Evolutionary conservation across 2,888 invertebrate species (phyloP).

Genomic region (Leptarthrus brevirostris): DNA sequence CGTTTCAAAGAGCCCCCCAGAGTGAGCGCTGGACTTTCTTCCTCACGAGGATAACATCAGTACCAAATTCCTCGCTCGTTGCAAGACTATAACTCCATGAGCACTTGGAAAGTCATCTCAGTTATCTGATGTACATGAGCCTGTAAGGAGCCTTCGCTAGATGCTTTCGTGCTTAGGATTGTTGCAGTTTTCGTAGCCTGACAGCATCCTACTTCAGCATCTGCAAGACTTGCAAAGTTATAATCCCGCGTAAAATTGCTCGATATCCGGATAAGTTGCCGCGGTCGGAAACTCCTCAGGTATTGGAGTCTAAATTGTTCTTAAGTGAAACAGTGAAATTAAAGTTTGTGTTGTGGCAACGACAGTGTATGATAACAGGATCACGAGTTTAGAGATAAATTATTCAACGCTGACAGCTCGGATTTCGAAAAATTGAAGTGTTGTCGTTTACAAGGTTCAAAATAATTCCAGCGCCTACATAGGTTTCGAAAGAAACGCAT

Average conservation of each 20-base stretch:
- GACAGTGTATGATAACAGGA: background rate
- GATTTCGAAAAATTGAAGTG: background rate
- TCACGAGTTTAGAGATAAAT: constrained; percentile 16
- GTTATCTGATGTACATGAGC: constrained; percentile 26
- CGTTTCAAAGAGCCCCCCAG: background rate
- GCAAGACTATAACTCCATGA: constrained; percentile 39
- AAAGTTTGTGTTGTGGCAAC: background rate
- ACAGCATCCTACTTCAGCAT: background rate
- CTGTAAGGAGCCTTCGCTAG: constrained; percentile 2
- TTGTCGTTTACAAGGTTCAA: background rate
- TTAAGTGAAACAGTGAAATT: constrained; percentile 28
- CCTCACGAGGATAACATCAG: constrained; percentile 11
- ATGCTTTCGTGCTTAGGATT: background rate
- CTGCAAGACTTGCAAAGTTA: background rate
- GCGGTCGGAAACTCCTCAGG: background rate
- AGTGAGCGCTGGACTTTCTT: background rate
- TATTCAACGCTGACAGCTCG: constrained; percentile 17
- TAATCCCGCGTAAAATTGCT: background rate
- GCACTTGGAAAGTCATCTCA: constrained; percentile 32
- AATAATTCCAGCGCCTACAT: background rate
- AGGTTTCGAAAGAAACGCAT: background rate
- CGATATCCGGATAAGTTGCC: background rate
- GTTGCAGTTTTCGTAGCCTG: constrained; percentile 15
- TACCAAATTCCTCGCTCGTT: constrained; percentile 23
- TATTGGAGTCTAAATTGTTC: background rate